These are phyloP conservation scores for Falco columbarius DNA, from an alignment of 2,797 vertebrate genomes.

Conservation along the genomic window DNA sequence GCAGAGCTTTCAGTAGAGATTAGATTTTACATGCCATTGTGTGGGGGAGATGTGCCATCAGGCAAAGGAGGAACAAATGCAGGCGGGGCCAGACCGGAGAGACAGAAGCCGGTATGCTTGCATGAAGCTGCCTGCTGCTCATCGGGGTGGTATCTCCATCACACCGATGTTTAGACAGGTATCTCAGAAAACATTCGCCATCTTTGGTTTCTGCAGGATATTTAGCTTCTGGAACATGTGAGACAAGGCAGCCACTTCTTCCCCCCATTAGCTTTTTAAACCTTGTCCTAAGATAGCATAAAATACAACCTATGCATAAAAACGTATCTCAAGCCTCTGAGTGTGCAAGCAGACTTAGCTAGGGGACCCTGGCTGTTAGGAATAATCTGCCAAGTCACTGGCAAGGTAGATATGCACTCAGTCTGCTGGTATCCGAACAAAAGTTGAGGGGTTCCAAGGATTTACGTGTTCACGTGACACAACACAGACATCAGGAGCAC, in stretches of 20 bases:
- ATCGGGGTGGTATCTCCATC: background rate
- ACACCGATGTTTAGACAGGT: background rate
- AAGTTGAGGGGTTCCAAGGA: background rate
- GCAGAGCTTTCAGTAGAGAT: slow-evolving; percentile 65
- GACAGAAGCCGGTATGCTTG: background rate
- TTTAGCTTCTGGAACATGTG: background rate
- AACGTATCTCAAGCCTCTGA: background rate
- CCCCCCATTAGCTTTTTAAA: background rate
- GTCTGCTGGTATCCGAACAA: background rate
- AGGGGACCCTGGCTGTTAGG: background rate
- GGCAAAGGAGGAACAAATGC: slow-evolving; percentile 55
- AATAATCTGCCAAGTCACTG: background rate
- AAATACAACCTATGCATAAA: background rate
- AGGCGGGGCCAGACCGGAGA: slow-evolving; percentile 9
- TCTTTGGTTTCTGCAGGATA: background rate
- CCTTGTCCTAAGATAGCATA: background rate
- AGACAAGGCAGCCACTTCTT: background rate
- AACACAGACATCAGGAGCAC: background rate
- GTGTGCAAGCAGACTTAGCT: rapidly evolving
- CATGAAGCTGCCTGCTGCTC: slow-evolving; percentile 44
- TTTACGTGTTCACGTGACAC: background rate
- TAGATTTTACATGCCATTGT: slow-evolving; percentile 60
- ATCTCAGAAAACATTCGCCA: background rate
- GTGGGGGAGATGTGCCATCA: slow-evolving; percentile 61
- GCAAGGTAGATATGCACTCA: background rate